A percentile compares a stretch with the other conserved stretches of the same genome.
Conservation (phyloP, 2,888 invertebrate species). For the Cryptophagus acutangulus region DNA sequence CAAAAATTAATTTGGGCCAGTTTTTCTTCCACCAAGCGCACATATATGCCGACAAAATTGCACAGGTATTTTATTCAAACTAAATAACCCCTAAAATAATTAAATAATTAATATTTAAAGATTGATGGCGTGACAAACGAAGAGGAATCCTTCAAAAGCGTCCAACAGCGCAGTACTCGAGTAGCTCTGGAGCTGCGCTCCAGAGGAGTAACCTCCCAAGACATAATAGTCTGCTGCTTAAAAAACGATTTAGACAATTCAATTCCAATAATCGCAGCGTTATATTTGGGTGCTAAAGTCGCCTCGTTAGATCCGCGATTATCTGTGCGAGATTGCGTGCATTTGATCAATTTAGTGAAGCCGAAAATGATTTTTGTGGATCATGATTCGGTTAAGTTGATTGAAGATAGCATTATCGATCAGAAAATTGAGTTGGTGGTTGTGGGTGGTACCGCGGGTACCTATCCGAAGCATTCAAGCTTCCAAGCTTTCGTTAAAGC, state of each 20-base stretch:
- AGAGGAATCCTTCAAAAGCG: conserved; percentile 15
- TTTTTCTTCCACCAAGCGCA: too few relatives aligned
- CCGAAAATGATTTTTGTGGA: conserved; percentile 35
- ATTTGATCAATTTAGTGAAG: conserved; percentile 27
- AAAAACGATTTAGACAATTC: conserved; percentile 47
- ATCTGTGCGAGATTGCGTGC: conserved; percentile 24
- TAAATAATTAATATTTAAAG: conserved; percentile 11
- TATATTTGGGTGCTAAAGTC: conserved; percentile 45
- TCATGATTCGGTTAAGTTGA: conserved; percentile 18
- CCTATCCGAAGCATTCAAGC: conserved; percentile 20
- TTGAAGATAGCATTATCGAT: conserved; percentile 23
- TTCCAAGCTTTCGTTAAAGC: conserved; percentile 6
- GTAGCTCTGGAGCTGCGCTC: conserved; percentile 47
- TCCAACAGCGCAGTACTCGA: conserved; percentile 41
- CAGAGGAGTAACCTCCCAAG: conserved; percentile 44
- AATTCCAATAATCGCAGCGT: conserved; percentile 49
- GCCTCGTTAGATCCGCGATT: conserved; percentile 34
- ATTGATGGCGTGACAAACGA: conserved; percentile 15
- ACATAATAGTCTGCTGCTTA: conserved; percentile 49
- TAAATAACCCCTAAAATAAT: too few relatives aligned
- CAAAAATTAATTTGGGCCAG: too few relatives aligned
- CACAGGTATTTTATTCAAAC: not conserved
- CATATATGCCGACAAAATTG: too few relatives aligned
- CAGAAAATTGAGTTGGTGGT: conserved; percentile 24
- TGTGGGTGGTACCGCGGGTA: conserved; percentile 26